A percentile compares a stretch with the other conserved stretches of the same genome.
These are phyloP conservation scores for Cossypha caffra DNA, from an alignment of 2,797 vertebrate species.

Conservation along the genomic window DNA sequence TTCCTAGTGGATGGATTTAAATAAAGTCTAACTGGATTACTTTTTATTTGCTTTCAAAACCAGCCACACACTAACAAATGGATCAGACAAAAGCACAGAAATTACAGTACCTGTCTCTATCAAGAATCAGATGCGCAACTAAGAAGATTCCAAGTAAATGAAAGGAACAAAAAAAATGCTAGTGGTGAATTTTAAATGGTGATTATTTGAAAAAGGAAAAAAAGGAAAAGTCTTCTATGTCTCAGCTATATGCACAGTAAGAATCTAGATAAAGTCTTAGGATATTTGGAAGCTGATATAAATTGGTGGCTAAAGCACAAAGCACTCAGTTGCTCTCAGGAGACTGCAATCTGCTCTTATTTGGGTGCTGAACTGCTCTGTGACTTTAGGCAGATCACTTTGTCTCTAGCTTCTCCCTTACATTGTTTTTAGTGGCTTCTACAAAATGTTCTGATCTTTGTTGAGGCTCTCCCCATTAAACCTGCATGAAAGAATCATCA, in stretches of 20 bases:
- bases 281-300: neutral
- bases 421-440: neutral
- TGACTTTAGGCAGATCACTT: neutral
- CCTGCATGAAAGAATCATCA: neutral
- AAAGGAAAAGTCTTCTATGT: neutral
- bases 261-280: neutral
- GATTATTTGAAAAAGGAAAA: neutral
- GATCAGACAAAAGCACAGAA: conserved; percentile 13
- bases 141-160: neutral
- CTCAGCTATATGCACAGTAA: neutral
- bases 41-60: conserved; percentile 34
- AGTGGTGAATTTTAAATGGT: neutral
- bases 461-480: accelerated
- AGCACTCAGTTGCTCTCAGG: neutral
- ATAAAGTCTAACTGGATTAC: conserved; percentile 48
- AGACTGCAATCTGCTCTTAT: neutral
- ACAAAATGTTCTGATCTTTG: neutral
- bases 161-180: neutral
- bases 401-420: neutral
- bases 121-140: neutral
- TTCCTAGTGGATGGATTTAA: conserved; percentile 11
- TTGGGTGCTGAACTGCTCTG: neutral
- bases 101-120: neutral
- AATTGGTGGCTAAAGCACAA: neutral
- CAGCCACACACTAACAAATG: neutral